Base-by-base conservation (phyloP, 2,797 vertebrate species). In the Phrynocephalus vlangalii region DNA sequence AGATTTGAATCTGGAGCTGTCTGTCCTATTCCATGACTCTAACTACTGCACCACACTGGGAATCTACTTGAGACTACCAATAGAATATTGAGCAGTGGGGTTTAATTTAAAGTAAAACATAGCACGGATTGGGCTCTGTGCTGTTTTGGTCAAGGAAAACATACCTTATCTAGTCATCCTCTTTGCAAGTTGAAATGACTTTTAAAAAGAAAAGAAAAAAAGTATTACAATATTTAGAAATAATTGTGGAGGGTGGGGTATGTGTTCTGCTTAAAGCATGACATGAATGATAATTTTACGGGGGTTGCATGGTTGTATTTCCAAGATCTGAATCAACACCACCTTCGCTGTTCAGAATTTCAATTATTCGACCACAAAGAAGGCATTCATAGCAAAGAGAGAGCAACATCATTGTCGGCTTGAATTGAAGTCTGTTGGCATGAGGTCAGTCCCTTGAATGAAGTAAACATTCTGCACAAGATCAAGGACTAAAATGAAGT, bases 361-460 rank as follows among this genome's bases (percentile, higher is more conserved):
- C 0, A 91, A 95, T 85, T 81, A 90, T 73, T 44, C 30, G 24
- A n/a, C 83, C 82, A 90, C 84, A 93, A 94, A 94, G 60, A 70
- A 90, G 87, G 33, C 0, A 3, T 87, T 92, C 1, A 86, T 26
- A 82, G 26, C 26, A 70, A 52, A 68, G 22, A 11, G 20, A 52
- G 28, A 38, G 30, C 5, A 71, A 66, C 38, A 20, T 67, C 24
- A 6, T 38, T 22, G 22, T 13, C 20, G 28, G 22, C 79, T 63
- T 83, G 67, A 71, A 71, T 70, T 26, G 3, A 26, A 48, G 73
- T 10, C 38, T 44, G 6, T 76, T 38, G 71, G 28, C 71, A 33
- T 2, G 2, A 33, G 16, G n/a, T 72, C n/a, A 28, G 50, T 50
- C 66, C 80, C 56, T 0, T 75, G 66, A 0, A 0, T 70, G 6